phyloP scores from a whole-genome alignment of 2,888 invertebrate species.

The Aricia artaxerxes region DNA sequence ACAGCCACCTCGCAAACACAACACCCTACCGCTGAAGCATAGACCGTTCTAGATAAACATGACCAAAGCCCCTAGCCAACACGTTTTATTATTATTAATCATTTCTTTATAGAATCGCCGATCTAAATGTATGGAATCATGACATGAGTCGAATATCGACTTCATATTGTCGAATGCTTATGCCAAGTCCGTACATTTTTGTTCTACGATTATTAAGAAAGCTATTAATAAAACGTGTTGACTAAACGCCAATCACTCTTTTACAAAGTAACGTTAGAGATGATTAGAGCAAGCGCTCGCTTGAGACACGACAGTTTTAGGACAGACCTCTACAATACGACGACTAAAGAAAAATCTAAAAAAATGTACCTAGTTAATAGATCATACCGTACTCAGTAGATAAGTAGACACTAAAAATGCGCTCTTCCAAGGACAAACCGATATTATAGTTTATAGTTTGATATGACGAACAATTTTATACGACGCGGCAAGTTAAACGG shows the following conservation, averaged over 20 bases:
- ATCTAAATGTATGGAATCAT: not conserved
- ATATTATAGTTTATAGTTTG: not conserved
- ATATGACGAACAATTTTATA: slow-evolving; percentile 6
- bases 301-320: no score
- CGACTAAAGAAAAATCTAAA: no score
- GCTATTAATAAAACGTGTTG: no score
- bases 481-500: not conserved
- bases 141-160: not conserved
- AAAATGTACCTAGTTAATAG: no score
- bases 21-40: slow-evolving; percentile 38
- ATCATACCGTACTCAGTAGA: no score
- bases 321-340: not conserved
- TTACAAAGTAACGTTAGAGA: no score
- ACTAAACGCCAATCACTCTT: no score
- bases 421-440: not conserved
- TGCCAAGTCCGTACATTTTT: no score
- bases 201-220: no score
- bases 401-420: not conserved
- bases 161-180: not conserved
- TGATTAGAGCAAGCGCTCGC: no score
- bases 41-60: slow-evolving; percentile 19
- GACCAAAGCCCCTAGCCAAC: not conserved
- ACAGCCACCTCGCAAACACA: slow-evolving; percentile 40
- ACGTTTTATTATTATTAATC: not conserved
- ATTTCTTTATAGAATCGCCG: not conserved